Evolutionary conservation across 2,797 vertebrate species (phyloP).

Genomic region (Myotis myotis): DNA sequence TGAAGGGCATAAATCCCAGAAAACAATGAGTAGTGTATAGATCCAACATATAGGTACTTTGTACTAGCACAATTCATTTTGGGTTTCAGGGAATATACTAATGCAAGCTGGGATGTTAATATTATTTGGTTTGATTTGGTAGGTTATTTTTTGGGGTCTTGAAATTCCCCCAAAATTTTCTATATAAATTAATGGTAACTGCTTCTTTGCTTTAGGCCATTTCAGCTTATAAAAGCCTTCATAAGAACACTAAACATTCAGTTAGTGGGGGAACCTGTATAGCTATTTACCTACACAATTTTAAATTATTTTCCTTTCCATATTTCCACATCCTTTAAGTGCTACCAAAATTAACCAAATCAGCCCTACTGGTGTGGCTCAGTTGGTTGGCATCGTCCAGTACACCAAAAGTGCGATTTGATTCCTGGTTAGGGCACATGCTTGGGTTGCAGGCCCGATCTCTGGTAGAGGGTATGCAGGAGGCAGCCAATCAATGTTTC

Average conservation of each 20-base stretch:
- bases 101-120: background rate
- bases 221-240: background rate
- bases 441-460: too few relatives aligned
- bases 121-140: background rate
- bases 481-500: too few relatives aligned
- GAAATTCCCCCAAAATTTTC: background rate
- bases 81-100: background rate
- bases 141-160: background rate
- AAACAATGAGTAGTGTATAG: background rate
- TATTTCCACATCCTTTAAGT: background rate
- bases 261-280: background rate
- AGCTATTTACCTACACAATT: background rate
- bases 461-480: too few relatives aligned
- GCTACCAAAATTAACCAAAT: background rate
- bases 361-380: too few relatives aligned
- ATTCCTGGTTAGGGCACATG: too few relatives aligned
- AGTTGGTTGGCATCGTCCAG: too few relatives aligned
- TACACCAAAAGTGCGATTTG: too few relatives aligned
- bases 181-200: background rate
- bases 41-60: background rate
- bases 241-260: background rate
- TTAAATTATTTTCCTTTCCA: background rate
- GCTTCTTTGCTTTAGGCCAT: background rate
- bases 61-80: background rate
- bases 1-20: background rate